phyloP scores from a whole-genome alignment of 2,888 invertebrate genomes.

The Synergus japonicus region DNA sequence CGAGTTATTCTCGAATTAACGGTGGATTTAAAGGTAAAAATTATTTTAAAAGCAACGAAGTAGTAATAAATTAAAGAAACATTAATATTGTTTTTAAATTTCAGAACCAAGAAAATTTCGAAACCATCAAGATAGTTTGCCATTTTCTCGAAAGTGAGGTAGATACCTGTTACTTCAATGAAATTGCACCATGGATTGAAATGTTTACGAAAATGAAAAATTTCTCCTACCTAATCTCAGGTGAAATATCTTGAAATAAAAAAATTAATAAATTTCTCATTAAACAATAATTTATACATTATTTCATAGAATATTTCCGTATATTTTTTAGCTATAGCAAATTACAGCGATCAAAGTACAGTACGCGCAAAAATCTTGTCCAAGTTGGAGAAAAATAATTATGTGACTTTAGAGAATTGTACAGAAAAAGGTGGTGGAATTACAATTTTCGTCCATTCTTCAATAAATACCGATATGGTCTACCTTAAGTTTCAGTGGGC shows the following conservation, averaged over 20 bases:
- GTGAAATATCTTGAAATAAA: conserved; percentile 51
- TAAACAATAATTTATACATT: background rate
- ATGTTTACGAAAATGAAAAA: conserved; percentile 57
- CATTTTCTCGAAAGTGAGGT: conserved; percentile 54
- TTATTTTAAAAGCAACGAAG: background rate
- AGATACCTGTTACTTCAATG: conserved; percentile 54
- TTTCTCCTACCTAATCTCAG: conserved; percentile 60
- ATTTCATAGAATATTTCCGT: background rate
- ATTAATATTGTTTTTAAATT: background rate
- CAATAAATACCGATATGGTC: conserved; percentile 36
- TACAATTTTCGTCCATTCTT: conserved; percentile 56
- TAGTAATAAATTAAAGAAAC: background rate
- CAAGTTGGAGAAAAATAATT: conserved; percentile 47
- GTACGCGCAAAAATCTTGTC: conserved; percentile 56
- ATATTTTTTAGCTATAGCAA: conserved; percentile 57
- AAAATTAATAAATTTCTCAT: background rate
- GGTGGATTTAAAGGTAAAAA: conserved; percentile 59
- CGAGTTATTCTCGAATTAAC: conserved; percentile 55
- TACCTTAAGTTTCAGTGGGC: conserved; percentile 62
- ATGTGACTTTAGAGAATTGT: conserved; percentile 49
- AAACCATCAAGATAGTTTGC: conserved; percentile 59
- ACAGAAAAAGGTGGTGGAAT: conserved; percentile 60
- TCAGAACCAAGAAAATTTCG: conserved; percentile 46
- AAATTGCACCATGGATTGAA: conserved; percentile 62
- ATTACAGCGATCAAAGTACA: conserved; percentile 59